Percentiles rank a stretch among this genome's conserved stretches.
These are phyloP conservation scores for Callipepla squamata DNA, from an alignment of 2,113 vertebrate genomes.

Conservation along the genomic window DNA sequence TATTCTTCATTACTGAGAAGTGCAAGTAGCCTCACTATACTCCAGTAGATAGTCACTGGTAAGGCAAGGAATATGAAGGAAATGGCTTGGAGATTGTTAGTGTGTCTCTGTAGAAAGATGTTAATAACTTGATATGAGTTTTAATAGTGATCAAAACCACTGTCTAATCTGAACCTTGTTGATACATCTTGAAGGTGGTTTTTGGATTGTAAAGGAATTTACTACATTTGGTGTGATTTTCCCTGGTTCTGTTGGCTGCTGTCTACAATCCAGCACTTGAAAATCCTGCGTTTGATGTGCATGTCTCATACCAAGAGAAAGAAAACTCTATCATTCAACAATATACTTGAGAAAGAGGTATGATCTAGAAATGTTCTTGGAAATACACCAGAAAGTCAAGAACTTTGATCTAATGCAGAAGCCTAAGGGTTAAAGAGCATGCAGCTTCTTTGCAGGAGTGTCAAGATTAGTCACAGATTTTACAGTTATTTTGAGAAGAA, in stretches of 20 bases:
- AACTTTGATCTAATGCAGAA: neutral
- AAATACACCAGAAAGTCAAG: neutral
- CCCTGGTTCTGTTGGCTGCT: neutral
- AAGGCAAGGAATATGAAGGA: neutral
- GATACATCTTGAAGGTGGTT: neutral
- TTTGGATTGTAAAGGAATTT: neutral
- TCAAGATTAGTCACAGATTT: neutral
- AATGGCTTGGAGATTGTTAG: neutral
- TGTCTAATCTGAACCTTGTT: neutral
- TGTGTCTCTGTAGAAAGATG: neutral
- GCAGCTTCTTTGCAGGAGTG: neutral
- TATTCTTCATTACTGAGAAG: neutral
- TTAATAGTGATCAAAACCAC: neutral
- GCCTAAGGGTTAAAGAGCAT: neutral
- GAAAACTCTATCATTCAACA: rapidly evolving
- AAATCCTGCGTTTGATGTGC: neutral
- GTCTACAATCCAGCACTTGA: neutral
- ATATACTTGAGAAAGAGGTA: conserved; percentile 16
- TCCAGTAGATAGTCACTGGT: neutral
- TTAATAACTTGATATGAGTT: neutral
- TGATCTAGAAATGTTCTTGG: neutral
- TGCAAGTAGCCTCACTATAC: neutral
- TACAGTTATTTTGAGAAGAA: neutral
- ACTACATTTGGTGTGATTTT: neutral
- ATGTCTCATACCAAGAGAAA: neutral